Percentiles rank a stretch among this genome's conserved stretches.
These are phyloP conservation scores for Lacanobia oleracea DNA, from an alignment of 2,888 invertebrate species.

Conservation along the genomic window DNA sequence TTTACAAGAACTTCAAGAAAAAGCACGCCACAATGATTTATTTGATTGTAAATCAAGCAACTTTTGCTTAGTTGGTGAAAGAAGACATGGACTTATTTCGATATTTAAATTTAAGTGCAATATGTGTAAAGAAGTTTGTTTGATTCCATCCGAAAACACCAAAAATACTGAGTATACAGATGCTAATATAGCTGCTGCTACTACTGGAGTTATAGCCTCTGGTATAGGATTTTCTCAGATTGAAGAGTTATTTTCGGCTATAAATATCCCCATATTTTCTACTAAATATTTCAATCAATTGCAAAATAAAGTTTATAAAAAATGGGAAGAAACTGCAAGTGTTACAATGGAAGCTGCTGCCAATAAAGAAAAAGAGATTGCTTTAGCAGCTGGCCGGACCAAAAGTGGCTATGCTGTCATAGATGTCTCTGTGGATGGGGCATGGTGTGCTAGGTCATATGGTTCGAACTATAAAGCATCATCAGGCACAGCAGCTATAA, in stretches of 20 bases:
- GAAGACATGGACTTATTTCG: constrained; percentile 2
- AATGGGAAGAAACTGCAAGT: constrained; percentile 7
- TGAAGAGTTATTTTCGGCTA: too few species aligned
- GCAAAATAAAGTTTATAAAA: too few species aligned
- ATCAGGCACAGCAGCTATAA: constrained; percentile 9
- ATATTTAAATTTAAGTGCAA: constrained; percentile 10
- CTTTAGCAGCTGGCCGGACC: background rate
- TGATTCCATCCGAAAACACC: constrained; percentile 2
- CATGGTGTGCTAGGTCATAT: too few species aligned
- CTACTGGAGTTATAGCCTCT: background rate
- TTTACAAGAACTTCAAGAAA: too few species aligned
- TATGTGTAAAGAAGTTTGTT: constrained; percentile 10
- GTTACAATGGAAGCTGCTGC: constrained; percentile 2
- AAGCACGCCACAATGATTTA: too few species aligned
- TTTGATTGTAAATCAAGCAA: constrained; percentile 6
- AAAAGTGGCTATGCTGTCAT: constrained; percentile 1
- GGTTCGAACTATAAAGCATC: constrained; percentile 11
- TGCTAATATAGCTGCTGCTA: constrained; percentile 10
- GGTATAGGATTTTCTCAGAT: too few species aligned
- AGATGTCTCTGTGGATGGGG: too few species aligned
- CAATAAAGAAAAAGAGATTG: constrained; percentile 6
- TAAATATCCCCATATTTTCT: too few species aligned
- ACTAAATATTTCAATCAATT: too few species aligned
- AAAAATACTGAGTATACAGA: background rate
- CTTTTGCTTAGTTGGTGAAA: too few species aligned